Percentiles rank a stretch among this genome's conserved stretches.
phyloP scores from a whole-genome alignment of 2,888 invertebrate species.

The Leucoma salicis region DNA sequence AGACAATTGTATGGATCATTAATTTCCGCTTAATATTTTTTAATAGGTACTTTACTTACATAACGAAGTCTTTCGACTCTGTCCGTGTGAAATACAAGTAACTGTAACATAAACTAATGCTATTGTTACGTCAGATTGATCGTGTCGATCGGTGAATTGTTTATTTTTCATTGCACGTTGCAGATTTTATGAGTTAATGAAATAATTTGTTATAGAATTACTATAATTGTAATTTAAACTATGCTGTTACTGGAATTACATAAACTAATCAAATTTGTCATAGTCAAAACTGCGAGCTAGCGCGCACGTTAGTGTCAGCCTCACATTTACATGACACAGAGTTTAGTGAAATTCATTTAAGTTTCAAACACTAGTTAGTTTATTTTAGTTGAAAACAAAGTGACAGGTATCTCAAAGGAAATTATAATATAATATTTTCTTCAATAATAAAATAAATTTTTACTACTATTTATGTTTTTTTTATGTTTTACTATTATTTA shows the following conservation, averaged over 20 bases:
- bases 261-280: conserved; percentile 6
- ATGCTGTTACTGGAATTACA: no score
- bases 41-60: conserved; percentile 25
- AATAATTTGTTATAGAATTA: not conserved
- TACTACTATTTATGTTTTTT: no score
- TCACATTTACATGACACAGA: conserved; percentile 17
- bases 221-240: not conserved
- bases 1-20: conserved; percentile 25
- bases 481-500: no score
- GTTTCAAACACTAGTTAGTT: not conserved
- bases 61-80: conserved; percentile 35
- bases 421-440: no score
- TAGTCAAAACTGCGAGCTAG: conserved; percentile 18
- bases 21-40: conserved; percentile 16
- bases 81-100: conserved; percentile 26
- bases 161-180: conserved; percentile 14
- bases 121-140: conserved; percentile 31
- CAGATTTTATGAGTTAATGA: conserved; percentile 12
- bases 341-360: conserved; percentile 25
- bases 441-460: no score
- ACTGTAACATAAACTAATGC: conserved; percentile 17
- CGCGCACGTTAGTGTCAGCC: conserved; percentile 19
- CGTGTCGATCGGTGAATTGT: conserved; percentile 16
- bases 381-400: not conserved
- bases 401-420: no score